phyloP scores from a whole-genome alignment of 2,113 vertebrate species.

The Sisor rabdophorus region DNA sequence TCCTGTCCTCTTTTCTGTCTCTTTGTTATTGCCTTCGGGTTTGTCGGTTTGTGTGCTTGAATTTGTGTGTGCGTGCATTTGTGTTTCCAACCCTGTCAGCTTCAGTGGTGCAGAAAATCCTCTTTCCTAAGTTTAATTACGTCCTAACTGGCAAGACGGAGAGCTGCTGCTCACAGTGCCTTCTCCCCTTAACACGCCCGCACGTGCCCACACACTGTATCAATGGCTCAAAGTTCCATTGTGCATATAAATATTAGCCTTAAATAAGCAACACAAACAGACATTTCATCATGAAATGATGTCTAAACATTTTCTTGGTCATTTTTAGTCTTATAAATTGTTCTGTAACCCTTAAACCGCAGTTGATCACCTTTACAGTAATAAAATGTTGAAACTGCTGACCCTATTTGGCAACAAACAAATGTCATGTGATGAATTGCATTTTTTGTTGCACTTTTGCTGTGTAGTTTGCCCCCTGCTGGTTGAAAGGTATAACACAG shows the following conservation, averaged over 20 bases:
- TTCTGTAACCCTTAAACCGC: neutral
- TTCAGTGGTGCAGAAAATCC: conserved; percentile 54
- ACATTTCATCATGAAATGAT: neutral
- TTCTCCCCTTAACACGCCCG: conserved; percentile 37
- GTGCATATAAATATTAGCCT: conserved; percentile 9
- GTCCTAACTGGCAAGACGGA: conserved; percentile 42
- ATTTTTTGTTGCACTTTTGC: neutral
- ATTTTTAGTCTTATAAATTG: too few relatives aligned
- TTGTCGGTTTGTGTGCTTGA: conserved; percentile 22
- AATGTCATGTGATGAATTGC: neutral
- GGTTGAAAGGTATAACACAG: neutral
- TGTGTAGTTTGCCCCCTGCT: conserved; percentile 38
- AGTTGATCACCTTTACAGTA: neutral
- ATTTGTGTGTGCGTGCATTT: conserved; percentile 25
- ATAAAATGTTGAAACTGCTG: neutral
- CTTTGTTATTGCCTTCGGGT: conserved; percentile 37
- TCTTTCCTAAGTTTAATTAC: conserved; percentile 51
- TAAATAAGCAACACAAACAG: conserved; percentile 1
- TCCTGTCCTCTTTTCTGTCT: conserved; percentile 33
- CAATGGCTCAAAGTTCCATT: neutral
- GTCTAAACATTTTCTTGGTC: neutral
- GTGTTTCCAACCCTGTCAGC: conserved; percentile 22
- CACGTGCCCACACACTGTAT: neutral
- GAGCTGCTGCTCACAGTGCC: conserved; percentile 45
- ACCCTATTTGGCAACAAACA: conserved; percentile 10